Evolutionary conservation across 2,888 invertebrate species (phyloP), one percentile per base, ranked within the genome.

Genomic region (Hololepta plana): DNA sequence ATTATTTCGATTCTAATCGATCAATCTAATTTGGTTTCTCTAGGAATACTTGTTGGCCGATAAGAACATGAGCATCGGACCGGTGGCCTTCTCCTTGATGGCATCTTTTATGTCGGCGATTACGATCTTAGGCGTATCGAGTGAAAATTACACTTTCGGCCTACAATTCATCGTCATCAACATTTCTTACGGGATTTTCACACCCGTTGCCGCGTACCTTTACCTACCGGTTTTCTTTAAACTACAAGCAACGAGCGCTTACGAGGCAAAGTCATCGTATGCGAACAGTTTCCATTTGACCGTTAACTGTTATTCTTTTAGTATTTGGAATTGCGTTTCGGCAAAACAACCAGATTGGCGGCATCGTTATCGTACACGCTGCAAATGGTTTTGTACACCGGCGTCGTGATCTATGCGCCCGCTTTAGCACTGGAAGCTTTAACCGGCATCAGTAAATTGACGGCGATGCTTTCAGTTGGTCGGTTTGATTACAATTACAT

Each of bases 21-120:
- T n/a, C n/a, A n/a, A 20, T 26, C 17, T n/a, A 9, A 12, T 27
- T 28, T 23, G 12, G 9, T 32, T 28, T 33, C 55, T 55, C 28
- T 53, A 80, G 72, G 87, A 87, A 53, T 90, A 81, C 46, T 64
- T 90, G 31, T 51, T 82, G 28, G 90, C 84, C 0, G 72, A 84
- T 45, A 67, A 71, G 31, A 77, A 74, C 34, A 79, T 88, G 76
- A 67, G 75, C 4, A 62, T 80, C 38, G 48, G 60, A 4, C 84
- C 88, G 0, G 82, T 90, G 1, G 77, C 85, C 3, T 79, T 88
- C 35, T 87, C 87, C 2, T 53, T 90, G 30, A 84, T 88, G 77
- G 85, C 87, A n/a, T 84, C 85, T 20, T 88, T 88, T 49, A 82
- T 90, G 76, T 88, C 88, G 1, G 84, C 88, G 15, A 71, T 90